Conservation (phyloP, 1,140 invertebrate species). For the Caenorhabditis briggsae region DNA sequence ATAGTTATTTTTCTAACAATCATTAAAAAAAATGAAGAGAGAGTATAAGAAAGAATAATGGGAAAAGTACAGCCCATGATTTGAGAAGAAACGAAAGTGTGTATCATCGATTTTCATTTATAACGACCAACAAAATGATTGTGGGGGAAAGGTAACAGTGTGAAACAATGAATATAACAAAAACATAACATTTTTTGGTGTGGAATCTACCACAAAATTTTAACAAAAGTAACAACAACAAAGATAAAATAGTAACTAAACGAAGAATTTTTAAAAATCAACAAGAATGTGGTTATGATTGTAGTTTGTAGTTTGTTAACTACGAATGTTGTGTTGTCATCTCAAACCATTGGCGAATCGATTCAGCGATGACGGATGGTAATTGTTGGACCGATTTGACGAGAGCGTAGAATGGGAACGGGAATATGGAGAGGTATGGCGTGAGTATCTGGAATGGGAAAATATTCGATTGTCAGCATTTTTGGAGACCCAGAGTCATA, state of each 20-base stretch:
- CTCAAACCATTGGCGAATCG: conserved; percentile 97
- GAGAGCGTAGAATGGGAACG: conserved; percentile 98
- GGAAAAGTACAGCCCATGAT: not conserved
- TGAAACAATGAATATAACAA: not conserved
- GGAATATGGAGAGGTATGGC: conserved; percentile 93
- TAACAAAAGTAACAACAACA: conserved; percentile 43
- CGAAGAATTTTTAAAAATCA: not conserved
- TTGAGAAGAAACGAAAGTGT: not conserved
- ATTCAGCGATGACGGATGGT: conserved; percentile 91
- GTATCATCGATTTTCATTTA: not conserved
- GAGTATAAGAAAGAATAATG: not conserved
- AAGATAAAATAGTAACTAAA: conserved; percentile 6
- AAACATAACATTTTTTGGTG: not conserved
- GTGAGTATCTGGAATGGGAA: conserved; percentile 79
- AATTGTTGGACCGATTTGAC: conserved; percentile 88
- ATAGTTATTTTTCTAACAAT: not conserved
- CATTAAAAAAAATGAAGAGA: not conserved
- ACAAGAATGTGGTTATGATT: conserved; percentile 13
- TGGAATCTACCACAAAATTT: conserved; percentile 2
- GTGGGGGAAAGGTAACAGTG: not conserved
- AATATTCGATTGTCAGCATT: not conserved
- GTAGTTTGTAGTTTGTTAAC: not conserved
- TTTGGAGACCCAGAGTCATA: not conserved
- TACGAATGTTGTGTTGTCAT: conserved; percentile 49
- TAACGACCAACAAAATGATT: not conserved